phyloP scores from a whole-genome alignment of 2,888 invertebrate species.

The Pyrrhosoma nymphula region DNA sequence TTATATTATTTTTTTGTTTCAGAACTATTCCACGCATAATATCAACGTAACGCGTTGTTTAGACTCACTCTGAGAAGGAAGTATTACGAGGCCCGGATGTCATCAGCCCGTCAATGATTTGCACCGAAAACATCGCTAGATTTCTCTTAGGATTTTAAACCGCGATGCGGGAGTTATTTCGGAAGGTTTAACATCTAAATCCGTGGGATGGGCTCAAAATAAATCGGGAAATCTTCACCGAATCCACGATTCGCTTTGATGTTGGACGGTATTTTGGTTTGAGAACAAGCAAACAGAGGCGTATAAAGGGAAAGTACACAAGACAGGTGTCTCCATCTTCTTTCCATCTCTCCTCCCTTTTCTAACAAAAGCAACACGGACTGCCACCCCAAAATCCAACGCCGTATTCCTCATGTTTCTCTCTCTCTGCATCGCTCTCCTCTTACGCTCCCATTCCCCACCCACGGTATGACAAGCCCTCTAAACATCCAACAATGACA shows the following conservation, averaged over 20 bases:
- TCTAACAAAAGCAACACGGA: slow-evolving; percentile 28
- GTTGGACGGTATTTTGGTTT: slow-evolving; percentile 51
- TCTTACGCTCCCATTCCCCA: neutral
- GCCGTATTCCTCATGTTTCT: neutral
- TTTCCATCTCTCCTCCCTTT: slow-evolving; percentile 5
- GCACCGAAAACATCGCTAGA: neutral
- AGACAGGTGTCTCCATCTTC: slow-evolving; percentile 66
- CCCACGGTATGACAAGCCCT: slow-evolving; percentile 44
- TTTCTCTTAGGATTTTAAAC: neutral
- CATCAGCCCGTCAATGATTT: neutral
- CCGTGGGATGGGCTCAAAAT: slow-evolving; percentile 8
- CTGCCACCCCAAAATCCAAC: neutral
- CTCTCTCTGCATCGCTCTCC: neutral
- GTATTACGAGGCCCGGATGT: neutral
- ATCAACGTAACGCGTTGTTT: no score
- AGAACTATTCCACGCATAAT: no score
- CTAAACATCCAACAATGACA: slow-evolving; percentile 67
- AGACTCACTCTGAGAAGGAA: neutral
- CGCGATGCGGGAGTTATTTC: slow-evolving; percentile 2
- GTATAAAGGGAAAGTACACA: slow-evolving; percentile 55
- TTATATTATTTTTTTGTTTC: no score
- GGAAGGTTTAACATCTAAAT: slow-evolving; percentile 28
- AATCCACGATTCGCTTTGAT: slow-evolving; percentile 53
- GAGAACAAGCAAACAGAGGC: slow-evolving; percentile 48
- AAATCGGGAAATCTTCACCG: slow-evolving; percentile 44